Evolutionary conservation across 30 jellyfish, hydroid and myxozoan genomes (phyloP).

Genomic region (Aurelia aurita complex sp. Pacific): DNA sequence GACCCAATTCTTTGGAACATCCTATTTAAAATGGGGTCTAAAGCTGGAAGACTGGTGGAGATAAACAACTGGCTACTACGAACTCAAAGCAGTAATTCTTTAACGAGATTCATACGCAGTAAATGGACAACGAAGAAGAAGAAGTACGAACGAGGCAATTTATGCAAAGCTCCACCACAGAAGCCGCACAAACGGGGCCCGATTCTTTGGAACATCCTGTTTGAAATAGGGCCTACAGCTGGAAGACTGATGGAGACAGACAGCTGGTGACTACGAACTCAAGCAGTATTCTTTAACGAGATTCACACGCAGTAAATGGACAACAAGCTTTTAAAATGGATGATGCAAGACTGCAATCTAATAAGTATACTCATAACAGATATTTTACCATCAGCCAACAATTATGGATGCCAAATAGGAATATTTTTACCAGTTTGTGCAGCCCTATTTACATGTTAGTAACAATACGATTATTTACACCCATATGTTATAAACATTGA

Average conservation of each 20-base stretch:
- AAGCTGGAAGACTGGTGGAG: too few species aligned
- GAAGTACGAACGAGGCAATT: background rate
- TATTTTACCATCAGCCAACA: background rate
- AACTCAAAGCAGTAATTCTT: background rate
- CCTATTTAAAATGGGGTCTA: too few species aligned
- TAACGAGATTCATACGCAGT: conserved; percentile 7
- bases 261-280: background rate
- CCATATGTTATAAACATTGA: conserved; percentile 39
- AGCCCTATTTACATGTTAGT: conserved; percentile 58
- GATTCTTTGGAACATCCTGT: too few species aligned
- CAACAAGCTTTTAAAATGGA: background rate
- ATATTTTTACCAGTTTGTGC: conserved; percentile 60
- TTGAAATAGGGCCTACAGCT: too few species aligned
- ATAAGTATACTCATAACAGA: conserved; percentile 3
- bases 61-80: background rate
- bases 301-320: conserved; percentile 27
- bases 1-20: too few species aligned
- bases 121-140: background rate
- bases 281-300: background rate
- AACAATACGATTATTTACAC: conserved; percentile 49
- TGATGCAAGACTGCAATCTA: conserved; percentile 25
- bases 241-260: too few species aligned
- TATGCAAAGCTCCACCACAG: too few species aligned
- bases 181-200: too few species aligned
- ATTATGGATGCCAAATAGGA: conserved; percentile 20